Evolutionary conservation across 2,888 invertebrate genomes (phyloP).

Genomic region (Hedychridium roseum): DNA sequence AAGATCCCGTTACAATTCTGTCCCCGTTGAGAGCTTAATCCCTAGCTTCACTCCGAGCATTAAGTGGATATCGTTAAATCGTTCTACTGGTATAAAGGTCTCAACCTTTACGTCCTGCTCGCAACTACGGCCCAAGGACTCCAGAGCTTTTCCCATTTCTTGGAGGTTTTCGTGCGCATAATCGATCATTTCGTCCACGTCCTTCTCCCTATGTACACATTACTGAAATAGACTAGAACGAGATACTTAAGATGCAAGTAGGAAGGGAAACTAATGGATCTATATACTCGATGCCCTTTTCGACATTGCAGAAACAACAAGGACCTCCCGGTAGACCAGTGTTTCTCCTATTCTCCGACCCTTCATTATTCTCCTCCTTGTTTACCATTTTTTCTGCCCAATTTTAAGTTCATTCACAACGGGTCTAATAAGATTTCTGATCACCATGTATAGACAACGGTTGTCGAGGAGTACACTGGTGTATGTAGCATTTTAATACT

Average conservation of each 20-base stretch:
- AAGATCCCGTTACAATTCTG: slow-evolving; percentile 12
- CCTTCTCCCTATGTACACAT: slow-evolving; percentile 41
- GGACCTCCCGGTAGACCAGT: slow-evolving; percentile 11
- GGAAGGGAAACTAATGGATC: too few species aligned
- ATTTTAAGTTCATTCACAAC: too few species aligned
- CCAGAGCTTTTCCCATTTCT: slow-evolving; percentile 52
- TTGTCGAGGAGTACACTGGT: too few species aligned
- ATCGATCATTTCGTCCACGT: slow-evolving; percentile 55
- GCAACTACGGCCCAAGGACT: slow-evolving; percentile 50
- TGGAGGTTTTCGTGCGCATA: slow-evolving; percentile 50
- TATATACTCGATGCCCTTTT: slow-evolving; percentile 21
- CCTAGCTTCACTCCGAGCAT: too few species aligned
- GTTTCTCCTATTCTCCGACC: slow-evolving; percentile 3
- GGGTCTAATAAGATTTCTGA: too few species aligned
- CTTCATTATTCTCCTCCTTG: slow-evolving; percentile 16
- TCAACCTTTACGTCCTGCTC: slow-evolving; percentile 59
- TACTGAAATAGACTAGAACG: slow-evolving; percentile 4
- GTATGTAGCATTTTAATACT: too few species aligned
- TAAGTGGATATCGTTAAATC: too few species aligned
- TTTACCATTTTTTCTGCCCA: too few species aligned
- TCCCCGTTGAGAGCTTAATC: too few species aligned
- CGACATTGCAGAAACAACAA: slow-evolving; percentile 24
- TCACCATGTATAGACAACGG: too few species aligned
- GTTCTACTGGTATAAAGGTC: slow-evolving; percentile 8
- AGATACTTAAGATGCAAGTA: background rate